Conservation (phyloP, 2,113 vertebrate species). For the Dipodomys ordii region DNA sequence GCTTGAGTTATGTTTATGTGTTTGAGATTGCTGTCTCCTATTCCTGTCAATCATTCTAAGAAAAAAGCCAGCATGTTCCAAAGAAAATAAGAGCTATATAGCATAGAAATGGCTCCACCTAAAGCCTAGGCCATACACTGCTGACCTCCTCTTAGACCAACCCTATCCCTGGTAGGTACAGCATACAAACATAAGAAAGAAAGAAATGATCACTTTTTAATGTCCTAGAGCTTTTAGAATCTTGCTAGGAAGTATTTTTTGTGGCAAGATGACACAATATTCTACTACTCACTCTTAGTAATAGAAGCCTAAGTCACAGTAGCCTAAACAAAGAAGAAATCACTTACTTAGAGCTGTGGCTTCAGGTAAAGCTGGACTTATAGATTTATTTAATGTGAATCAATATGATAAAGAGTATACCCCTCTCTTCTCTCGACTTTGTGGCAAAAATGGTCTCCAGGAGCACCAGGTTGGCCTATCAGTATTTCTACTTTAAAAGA, state of each 20-base stretch:
- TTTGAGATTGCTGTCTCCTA: background rate
- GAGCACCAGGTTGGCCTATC: background rate
- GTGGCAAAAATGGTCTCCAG: background rate
- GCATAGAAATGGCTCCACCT: background rate
- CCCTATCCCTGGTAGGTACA: background rate
- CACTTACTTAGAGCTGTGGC: background rate
- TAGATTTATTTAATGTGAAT: background rate
- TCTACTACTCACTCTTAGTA: background rate
- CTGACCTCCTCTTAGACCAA: background rate
- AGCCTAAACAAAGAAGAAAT: background rate
- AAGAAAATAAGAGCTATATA: background rate
- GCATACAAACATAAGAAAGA: constrained; percentile 5
- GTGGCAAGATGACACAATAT: background rate
- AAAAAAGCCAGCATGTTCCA: background rate
- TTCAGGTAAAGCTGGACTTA: background rate
- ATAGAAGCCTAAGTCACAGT: constrained; percentile 22
- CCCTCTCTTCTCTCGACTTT: background rate
- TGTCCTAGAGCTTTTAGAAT: background rate
- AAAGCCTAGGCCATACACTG: background rate
- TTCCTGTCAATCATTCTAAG: background rate
- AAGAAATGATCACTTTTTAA: background rate
- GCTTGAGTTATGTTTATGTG: background rate
- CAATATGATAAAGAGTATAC: background rate
- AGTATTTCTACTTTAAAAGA: background rate
- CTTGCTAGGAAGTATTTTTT: background rate